Base-by-base conservation (phyloP, 2,888 invertebrate genomes). In the Tryphoninae sp. region DNA sequence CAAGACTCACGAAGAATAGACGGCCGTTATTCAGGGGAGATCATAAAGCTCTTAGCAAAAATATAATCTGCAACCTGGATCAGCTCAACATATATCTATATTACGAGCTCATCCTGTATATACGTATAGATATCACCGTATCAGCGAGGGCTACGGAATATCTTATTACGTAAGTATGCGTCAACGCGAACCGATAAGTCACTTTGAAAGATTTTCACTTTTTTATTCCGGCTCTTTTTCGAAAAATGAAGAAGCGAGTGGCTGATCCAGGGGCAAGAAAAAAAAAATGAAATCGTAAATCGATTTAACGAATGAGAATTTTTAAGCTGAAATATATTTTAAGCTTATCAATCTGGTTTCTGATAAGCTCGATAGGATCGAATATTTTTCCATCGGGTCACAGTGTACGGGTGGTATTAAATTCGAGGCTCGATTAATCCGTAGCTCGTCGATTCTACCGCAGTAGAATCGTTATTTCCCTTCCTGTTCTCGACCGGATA, bases 1-100 rank as follows among this genome's bases (percentile, higher is more conserved):
- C 51, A 72, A 72, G 51, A 65, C 33, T 16, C 11, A 26, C 33
- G 22, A 67, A 67, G 67, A 73, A 78, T 61, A 23, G 72, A 23
- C 23, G 19, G 59, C 61, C 73, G 65, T 78, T 78, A 78, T 73
- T 78, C 78, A 78, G 53, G 13, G 33, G 61, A 67, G 61, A 42
- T 73, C 68, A 78, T 78, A 73, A 78, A 73, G 73, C 78, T 73
- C 73, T 78, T 68, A 61, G 78, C 59, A 78, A 67, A 68, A 68
- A 73, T 62, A 78, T 78, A 73, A 78, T 78, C 78, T 68, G 61
- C 49, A 67, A 40, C 61, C 53, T 68, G 45, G 40, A 73, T 61
- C 61, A 65, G 59, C 72, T 67, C 59, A 11, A 33, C 6, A 33
- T 33, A 33, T 33, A 33, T 33, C 33, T 33, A 33, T 33, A 33